A percentile compares a stretch with the other conserved stretches of the same genome.
phyloP scores from a whole-genome alignment of 2,888 invertebrate species.

The Pharmacophagus antenor region DNA sequence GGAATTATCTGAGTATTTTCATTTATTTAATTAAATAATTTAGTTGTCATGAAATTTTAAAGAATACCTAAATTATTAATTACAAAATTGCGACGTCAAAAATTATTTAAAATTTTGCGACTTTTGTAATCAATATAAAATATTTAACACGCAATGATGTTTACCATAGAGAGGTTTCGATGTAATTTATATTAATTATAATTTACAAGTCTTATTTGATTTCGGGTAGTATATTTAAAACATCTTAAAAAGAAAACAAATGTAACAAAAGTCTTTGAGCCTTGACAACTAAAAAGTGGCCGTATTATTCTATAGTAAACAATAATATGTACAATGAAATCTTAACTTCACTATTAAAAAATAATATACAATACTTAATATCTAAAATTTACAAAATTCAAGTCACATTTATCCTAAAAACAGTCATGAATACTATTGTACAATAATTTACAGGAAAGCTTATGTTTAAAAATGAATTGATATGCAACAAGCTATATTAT shows the following conservation, averaged over 20 bases:
- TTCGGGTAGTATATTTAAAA: slow-evolving; percentile 30
- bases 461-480: slow-evolving; percentile 63
- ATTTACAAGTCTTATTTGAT: slow-evolving; percentile 33
- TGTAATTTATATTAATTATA: slow-evolving; percentile 31
- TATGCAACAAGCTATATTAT: slow-evolving; percentile 73
- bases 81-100: background rate
- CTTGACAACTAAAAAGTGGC: slow-evolving; percentile 44
- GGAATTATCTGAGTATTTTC: slow-evolving; percentile 41
- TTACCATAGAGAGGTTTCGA: slow-evolving; percentile 31
- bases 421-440: slow-evolving; percentile 72
- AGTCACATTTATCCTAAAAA: slow-evolving; percentile 61
- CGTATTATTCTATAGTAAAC: slow-evolving; percentile 36
- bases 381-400: slow-evolving; percentile 54
- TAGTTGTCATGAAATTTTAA: slow-evolving; percentile 37
- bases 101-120: slow-evolving; percentile 9
- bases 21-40: slow-evolving; percentile 16
- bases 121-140: slow-evolving; percentile 15
- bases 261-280: slow-evolving; percentile 44
- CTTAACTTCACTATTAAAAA: slow-evolving; percentile 62
- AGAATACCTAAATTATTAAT: background rate
- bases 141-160: slow-evolving; percentile 8
- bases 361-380: slow-evolving; percentile 64
- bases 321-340: slow-evolving; percentile 69
- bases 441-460: slow-evolving; percentile 78
- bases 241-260: slow-evolving; percentile 33